Conservation (phyloP, 2,888 invertebrate genomes). For the Anarsia innoxiella region DNA sequence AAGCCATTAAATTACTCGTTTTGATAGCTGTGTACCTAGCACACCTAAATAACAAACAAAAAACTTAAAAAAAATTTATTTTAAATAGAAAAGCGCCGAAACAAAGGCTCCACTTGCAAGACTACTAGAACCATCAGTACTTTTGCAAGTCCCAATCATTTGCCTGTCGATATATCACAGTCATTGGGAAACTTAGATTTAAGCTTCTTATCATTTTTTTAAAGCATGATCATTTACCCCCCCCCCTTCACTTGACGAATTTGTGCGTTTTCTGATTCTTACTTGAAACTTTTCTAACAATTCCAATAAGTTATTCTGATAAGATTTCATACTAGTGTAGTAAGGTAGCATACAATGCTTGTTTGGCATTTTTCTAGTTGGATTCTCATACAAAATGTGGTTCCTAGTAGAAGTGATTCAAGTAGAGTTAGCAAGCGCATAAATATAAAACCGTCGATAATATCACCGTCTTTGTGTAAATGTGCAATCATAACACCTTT, state of each 20-base stretch:
- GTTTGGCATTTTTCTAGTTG: too few relatives aligned
- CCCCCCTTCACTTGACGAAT: conserved; percentile 31
- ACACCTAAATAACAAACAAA: too few relatives aligned
- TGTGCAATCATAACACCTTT: conserved; percentile 70
- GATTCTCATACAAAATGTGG: too few relatives aligned
- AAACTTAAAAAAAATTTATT: too few relatives aligned
- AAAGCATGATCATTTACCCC: conserved; percentile 67
- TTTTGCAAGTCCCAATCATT: conserved; percentile 67
- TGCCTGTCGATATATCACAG: conserved; percentile 65
- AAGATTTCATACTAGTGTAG: too few relatives aligned
- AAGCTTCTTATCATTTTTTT: conserved; percentile 66
- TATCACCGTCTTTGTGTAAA: conserved; percentile 66
- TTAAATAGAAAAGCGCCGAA: too few relatives aligned
- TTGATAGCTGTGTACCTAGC: too few relatives aligned
- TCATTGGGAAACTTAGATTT: conserved; percentile 68
- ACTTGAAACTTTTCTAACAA: too few relatives aligned
- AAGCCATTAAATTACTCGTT: too few relatives aligned
- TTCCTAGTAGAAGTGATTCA: conserved; percentile 25
- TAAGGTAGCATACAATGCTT: too few relatives aligned
- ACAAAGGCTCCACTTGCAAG: conserved; percentile 60
- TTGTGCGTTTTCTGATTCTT: too few relatives aligned
- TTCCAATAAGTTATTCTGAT: too few relatives aligned
- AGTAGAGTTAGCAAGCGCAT: conserved; percentile 36
- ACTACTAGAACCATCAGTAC: conserved; percentile 54
- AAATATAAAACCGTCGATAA: conserved; percentile 42